Evolutionary conservation across 2,113 vertebrate species (phyloP).

Genomic region (Bos taurus): DNA sequence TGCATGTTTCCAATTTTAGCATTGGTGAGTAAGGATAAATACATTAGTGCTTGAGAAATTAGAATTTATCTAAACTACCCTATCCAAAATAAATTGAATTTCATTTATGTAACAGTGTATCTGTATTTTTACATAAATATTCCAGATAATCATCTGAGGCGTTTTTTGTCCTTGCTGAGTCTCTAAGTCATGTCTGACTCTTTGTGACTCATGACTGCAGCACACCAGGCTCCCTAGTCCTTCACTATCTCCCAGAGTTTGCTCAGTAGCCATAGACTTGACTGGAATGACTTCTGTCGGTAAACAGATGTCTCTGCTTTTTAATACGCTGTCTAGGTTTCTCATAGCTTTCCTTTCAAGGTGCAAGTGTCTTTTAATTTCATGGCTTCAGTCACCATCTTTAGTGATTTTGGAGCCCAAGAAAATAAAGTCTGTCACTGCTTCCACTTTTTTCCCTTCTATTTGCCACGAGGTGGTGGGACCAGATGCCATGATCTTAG

Average conservation of each 20-base stretch:
- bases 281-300: not conserved
- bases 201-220: not conserved
- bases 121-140: not conserved
- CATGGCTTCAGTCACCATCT: not conserved
- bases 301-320: not conserved
- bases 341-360: not conserved
- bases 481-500: not conserved
- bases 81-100: not conserved
- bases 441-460: not conserved
- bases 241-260: not conserved
- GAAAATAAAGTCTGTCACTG: not conserved
- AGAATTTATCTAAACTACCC: not conserved
- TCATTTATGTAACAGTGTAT: not conserved
- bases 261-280: not conserved
- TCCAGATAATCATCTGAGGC: not conserved
- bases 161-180: not conserved
- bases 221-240: not conserved
- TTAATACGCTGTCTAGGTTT: not conserved
- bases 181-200: not conserved
- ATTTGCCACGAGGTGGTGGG: not conserved
- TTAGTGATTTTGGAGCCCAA: not conserved
- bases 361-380: not conserved
- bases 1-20: not conserved
- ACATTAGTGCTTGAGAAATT: not conserved
- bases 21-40: not conserved